These are phyloP conservation scores for Stegastes partitus DNA, from an alignment of 2,113 vertebrate species.

Conservation along the genomic window DNA sequence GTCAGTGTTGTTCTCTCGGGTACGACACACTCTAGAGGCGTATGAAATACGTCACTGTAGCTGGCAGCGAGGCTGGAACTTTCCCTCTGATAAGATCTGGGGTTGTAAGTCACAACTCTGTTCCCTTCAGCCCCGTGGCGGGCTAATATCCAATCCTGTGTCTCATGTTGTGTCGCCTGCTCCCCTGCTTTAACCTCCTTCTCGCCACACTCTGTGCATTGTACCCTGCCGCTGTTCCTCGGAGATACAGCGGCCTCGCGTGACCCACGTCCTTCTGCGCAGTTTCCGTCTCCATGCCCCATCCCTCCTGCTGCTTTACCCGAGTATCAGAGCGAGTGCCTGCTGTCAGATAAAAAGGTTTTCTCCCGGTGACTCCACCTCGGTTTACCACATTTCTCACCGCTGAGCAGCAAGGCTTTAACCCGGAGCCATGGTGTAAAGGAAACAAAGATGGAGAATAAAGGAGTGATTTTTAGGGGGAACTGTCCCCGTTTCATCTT, in stretches of 20 bases:
- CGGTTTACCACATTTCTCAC: constrained; percentile 39
- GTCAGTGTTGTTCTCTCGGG: constrained; percentile 3
- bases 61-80: constrained; percentile 34
- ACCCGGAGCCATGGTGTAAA: constrained; percentile 2
- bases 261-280: constrained; percentile 30
- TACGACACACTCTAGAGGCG: not conserved
- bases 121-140: not conserved
- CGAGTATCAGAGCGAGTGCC: constrained; percentile 22
- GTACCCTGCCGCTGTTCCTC: constrained; percentile 5
- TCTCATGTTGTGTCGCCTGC: constrained; percentile 17
- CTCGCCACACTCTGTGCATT: not conserved
- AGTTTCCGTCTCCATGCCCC: constrained; percentile 15
- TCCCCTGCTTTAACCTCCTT: constrained; percentile 22
- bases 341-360: constrained; percentile 62
- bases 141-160: constrained; percentile 17
- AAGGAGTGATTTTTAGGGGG: not conserved
- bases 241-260: constrained; percentile 17
- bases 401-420: constrained; percentile 5
- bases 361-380: constrained; percentile 38
- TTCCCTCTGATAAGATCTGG: constrained; percentile 40
- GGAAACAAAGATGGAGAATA: constrained; percentile 22
- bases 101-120: constrained; percentile 11
- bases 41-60: constrained; percentile 21
- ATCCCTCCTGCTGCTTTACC: constrained; percentile 36
- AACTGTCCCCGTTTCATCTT: constrained; percentile 28